These are phyloP conservation scores for Eulemur mongoz DNA, from an alignment of 2,797 vertebrate genomes.

Conservation along the genomic window DNA sequence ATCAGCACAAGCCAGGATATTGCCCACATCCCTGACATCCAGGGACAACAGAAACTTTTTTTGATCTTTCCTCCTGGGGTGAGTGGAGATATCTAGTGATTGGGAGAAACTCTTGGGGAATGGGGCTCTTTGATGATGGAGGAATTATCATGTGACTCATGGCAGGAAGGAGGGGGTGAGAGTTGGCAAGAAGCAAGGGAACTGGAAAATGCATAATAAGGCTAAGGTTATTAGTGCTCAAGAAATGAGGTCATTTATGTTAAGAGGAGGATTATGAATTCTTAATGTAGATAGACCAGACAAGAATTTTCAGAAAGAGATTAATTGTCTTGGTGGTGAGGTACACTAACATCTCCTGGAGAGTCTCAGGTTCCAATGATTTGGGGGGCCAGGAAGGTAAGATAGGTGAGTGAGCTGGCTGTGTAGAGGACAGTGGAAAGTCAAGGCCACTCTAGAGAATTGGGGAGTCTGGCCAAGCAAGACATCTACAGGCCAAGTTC, in stretches of 20 bases:
- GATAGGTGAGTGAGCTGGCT: not conserved
- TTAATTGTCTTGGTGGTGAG: slow-evolving; percentile 19
- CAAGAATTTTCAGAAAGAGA: slow-evolving; percentile 44
- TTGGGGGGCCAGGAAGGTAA: not conserved
- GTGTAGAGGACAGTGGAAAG: not conserved
- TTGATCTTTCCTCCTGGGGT: not conserved
- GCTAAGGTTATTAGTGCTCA: not conserved
- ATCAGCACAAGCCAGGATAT: not conserved
- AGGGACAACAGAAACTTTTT: not conserved
- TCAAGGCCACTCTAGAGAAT: not conserved
- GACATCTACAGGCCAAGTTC: not conserved
- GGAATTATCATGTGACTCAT: not conserved
- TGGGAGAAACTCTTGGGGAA: not conserved
- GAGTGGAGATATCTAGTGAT: not conserved
- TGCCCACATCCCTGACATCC: not conserved
- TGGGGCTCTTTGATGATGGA: not conserved
- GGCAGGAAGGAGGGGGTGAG: not conserved
- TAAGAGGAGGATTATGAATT: not conserved
- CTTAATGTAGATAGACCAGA: slow-evolving; percentile 27
- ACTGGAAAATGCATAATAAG: not conserved
- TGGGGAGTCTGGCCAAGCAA: not conserved
- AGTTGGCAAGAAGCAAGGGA: not conserved
- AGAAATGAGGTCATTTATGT: not conserved
- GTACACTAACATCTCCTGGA: not conserved
- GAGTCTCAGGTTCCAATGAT: not conserved